phyloP scores from a whole-genome alignment of 37 sponge, comb jelly and placozoan species.

The Petrosia ficiformis region DNA sequence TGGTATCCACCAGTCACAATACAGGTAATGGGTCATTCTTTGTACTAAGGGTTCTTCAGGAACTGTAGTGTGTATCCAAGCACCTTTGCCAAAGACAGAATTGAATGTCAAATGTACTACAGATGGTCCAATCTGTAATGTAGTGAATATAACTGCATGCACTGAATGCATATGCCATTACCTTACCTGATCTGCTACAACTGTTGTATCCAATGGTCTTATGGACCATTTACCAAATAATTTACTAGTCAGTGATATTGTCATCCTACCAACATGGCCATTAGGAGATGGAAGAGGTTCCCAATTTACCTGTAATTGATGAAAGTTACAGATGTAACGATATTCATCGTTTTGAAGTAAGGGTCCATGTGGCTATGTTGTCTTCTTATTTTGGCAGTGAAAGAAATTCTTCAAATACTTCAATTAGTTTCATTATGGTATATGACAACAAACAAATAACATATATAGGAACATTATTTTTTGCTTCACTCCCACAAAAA shows the following conservation, averaged over 20 bases:
- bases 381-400: too few relatives aligned
- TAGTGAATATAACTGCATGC: too few relatives aligned
- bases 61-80: slow-evolving; percentile 34
- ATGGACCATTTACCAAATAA: slow-evolving; percentile 21
- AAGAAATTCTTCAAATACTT: too few relatives aligned
- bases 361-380: too few relatives aligned
- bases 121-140: slow-evolving; percentile 60
- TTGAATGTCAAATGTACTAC: slow-evolving; percentile 34
- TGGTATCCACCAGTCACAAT: slow-evolving; percentile 33
- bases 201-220: not conserved
- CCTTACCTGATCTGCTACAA: slow-evolving; percentile 30
- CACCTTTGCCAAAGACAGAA: slow-evolving; percentile 29
- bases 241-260: slow-evolving; percentile 2
- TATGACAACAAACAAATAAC: too few relatives aligned
- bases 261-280: slow-evolving; percentile 27
- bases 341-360: too few relatives aligned
- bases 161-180: too few relatives aligned
- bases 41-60: slow-evolving; percentile 61
- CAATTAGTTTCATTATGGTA: too few relatives aligned
- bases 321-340: too few relatives aligned
- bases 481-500: too few relatives aligned
- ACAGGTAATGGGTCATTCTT: slow-evolving; percentile 37
- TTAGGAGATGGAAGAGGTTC: not conserved
- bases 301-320: not conserved
- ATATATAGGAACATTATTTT: too few relatives aligned